Conservation (phyloP, 2,888 invertebrate species). For the Onthophagus sagittarius region DNA sequence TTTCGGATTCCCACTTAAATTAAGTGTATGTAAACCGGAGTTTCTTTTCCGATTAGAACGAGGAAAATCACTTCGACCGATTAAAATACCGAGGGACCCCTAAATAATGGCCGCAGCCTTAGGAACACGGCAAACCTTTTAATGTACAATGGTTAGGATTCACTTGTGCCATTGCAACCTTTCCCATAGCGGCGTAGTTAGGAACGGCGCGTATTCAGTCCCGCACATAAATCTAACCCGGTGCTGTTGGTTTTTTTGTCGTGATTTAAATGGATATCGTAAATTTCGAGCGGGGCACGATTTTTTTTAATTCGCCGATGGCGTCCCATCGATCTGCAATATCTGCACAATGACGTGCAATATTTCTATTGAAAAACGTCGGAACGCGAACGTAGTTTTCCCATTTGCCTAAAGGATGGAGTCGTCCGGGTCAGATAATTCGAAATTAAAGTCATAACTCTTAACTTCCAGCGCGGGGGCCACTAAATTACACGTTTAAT, state of each 20-base stretch:
- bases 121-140: slow-evolving; percentile 29
- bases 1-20: not conserved
- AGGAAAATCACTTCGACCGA: not conserved
- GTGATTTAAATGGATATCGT: not conserved
- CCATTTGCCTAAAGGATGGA: not conserved
- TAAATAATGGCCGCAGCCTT: not conserved
- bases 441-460: not conserved
- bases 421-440: not conserved
- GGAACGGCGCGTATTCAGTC: not conserved
- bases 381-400: not conserved
- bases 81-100: not conserved
- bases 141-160: slow-evolving; percentile 23
- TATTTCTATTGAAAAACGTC: not conserved
- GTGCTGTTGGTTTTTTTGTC: not conserved
- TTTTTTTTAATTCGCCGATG: not conserved
- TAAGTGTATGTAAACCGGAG: not conserved
- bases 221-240: not conserved
- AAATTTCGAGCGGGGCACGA: not conserved
- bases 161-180: slow-evolving; percentile 18
- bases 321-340: not conserved
- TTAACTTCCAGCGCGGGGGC: not conserved
- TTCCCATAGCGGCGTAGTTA: not conserved
- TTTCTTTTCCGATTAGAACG: not conserved
- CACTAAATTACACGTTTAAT: not conserved
- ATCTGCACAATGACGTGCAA: not conserved